Evolutionary conservation across 2,113 vertebrate species (phyloP).

Genomic region (Phylloscopus whistleri): DNA sequence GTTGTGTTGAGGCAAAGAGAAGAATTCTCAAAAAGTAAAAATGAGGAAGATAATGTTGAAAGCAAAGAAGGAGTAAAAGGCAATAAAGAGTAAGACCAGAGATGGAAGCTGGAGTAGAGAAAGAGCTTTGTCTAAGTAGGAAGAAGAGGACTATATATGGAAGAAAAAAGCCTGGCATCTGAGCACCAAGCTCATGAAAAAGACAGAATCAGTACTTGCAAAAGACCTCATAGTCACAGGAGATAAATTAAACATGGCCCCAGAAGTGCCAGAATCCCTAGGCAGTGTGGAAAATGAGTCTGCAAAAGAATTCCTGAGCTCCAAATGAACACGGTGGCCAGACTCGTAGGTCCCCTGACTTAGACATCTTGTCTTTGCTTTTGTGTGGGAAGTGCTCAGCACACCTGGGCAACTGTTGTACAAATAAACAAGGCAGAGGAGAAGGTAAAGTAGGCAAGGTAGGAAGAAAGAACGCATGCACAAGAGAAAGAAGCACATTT

Average conservation of each 20-base stretch:
- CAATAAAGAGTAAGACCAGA: background rate
- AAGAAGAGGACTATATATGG: background rate
- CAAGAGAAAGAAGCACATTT: background rate
- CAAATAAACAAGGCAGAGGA: background rate
- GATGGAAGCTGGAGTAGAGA: background rate
- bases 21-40: background rate
- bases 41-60: background rate
- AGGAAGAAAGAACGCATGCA: background rate
- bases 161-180: background rate
- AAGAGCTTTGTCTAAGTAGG: background rate
- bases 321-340: background rate
- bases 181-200: background rate
- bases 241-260: conserved; percentile 25
- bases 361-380: background rate
- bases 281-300: background rate
- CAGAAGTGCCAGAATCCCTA: background rate
- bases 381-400: background rate
- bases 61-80: background rate
- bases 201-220: background rate
- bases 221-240: background rate
- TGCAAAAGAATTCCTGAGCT: background rate
- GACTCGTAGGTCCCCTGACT: background rate
- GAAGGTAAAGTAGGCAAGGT: background rate
- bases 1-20: background rate
- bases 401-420: background rate